Evolutionary conservation across 2,888 invertebrate species (phyloP).

Genomic region (Pteria penguin): DNA sequence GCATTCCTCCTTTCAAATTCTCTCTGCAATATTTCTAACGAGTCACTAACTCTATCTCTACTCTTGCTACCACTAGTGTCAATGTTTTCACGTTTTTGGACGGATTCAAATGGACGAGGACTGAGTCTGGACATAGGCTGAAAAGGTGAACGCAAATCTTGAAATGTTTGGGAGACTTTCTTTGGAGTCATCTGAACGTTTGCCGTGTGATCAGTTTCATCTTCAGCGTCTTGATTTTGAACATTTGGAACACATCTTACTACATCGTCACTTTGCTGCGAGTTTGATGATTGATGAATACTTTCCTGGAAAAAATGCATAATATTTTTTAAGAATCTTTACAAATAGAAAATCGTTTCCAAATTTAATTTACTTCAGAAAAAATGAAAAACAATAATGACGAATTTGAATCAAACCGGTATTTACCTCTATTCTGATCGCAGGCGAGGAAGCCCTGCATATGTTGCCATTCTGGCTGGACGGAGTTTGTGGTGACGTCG

Average conservation of each 20-base stretch:
- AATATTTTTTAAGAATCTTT: not conserved
- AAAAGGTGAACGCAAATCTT: not conserved
- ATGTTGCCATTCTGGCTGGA: slow-evolving; percentile 24
- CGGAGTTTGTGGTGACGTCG: slow-evolving; percentile 44
- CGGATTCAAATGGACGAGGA: not conserved
- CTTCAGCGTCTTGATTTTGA: not conserved
- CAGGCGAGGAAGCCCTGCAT: not conserved
- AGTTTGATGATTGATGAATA: not conserved
- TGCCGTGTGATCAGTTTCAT: slow-evolving; percentile 1
- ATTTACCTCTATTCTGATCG: not conserved
- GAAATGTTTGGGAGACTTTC: not conserved
- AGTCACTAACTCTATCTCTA: slow-evolving; percentile 5
- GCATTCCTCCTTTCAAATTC: slow-evolving; percentile 19
- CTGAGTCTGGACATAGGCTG: not conserved
- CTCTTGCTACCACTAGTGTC: not conserved
- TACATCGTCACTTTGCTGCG: slow-evolving; percentile 4
- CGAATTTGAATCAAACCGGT: too few relatives aligned
- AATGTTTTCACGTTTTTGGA: not conserved
- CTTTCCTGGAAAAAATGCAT: not conserved
- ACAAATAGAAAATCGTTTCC: not conserved
- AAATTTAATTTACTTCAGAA: not conserved
- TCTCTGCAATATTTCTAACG: not conserved
- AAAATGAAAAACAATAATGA: not conserved
- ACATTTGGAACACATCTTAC: slow-evolving; percentile 16
- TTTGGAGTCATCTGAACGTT: slow-evolving; percentile 4